Percentiles rank a stretch among this genome's conserved stretches.
Evolutionary conservation across 1,140 invertebrate genomes (phyloP).

Genomic region (Ganaspis sp.): DNA sequence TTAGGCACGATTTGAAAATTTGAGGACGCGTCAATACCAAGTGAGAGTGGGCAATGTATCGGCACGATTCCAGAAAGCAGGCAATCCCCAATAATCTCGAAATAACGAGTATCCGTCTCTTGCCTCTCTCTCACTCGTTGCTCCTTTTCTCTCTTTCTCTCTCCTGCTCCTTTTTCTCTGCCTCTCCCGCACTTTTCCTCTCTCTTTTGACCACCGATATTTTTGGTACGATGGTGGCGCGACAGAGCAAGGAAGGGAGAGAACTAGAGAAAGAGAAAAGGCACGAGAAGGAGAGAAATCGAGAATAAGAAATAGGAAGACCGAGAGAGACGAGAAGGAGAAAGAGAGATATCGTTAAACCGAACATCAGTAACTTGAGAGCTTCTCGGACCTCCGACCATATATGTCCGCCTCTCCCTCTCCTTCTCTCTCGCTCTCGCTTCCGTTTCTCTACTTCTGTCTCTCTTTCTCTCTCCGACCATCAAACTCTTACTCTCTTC

Average conservation of each 20-base stretch:
- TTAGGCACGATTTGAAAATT: background rate
- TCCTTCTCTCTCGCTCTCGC: slow-evolving; percentile 60
- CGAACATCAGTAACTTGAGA: slow-evolving; percentile 70
- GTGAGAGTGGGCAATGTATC: slow-evolving; percentile 45
- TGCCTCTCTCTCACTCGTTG: slow-evolving; percentile 8
- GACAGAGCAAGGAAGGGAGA: background rate
- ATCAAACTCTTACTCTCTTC: background rate
- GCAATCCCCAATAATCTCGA: slow-evolving; percentile 69
- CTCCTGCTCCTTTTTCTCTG: slow-evolving; percentile 35
- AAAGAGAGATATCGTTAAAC: slow-evolving; percentile 31
- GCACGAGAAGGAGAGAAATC: slow-evolving; percentile 10
- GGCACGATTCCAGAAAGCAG: slow-evolving; percentile 67
- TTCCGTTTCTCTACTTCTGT: slow-evolving; percentile 43
- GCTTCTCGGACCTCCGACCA: slow-evolving; percentile 71
- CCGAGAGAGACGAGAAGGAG: slow-evolving; percentile 26
- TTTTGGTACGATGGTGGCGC: background rate
- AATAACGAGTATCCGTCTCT: slow-evolving; percentile 62
- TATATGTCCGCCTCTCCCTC: slow-evolving; percentile 73
- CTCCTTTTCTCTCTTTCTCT: slow-evolving; percentile 44
- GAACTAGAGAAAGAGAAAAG: slow-evolving; percentile 4
- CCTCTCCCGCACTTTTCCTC: background rate
- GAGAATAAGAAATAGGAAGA: slow-evolving; percentile 18
- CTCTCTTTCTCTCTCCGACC: slow-evolving; percentile 32
- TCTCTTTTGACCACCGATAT: background rate
- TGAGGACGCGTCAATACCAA: slow-evolving; percentile 47